These are phyloP conservation scores for Echinarachnius parma DNA, from an alignment of 53 echinoderm and acorn worm species.

Conservation along the genomic window DNA sequence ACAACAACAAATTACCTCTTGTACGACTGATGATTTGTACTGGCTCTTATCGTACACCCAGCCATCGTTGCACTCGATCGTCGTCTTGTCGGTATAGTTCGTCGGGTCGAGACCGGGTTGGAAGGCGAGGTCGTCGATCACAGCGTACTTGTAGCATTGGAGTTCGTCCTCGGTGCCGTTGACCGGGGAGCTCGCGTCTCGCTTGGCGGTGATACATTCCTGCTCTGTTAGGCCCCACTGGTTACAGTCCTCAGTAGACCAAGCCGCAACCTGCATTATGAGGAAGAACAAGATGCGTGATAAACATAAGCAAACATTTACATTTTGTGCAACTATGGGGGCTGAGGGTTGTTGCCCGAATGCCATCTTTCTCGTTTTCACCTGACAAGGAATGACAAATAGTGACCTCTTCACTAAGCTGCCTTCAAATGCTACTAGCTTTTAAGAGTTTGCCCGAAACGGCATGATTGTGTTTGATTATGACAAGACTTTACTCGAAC, in stretches of 20 bases:
- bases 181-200: conserved; percentile 21
- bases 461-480: too few relatives aligned
- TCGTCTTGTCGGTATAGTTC: background rate
- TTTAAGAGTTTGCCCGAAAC: too few relatives aligned
- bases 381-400: too few relatives aligned
- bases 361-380: too few relatives aligned
- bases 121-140: conserved; percentile 7
- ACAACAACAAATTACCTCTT: too few relatives aligned
- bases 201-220: conserved; percentile 7
- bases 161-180: background rate
- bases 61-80: conserved; percentile 26
- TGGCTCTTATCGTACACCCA: conserved; percentile 41
- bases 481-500: too few relatives aligned
- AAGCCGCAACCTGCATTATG: conserved; percentile 23
- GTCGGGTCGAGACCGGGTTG: conserved; percentile 15
- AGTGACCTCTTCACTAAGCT: too few relatives aligned
- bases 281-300: too few relatives aligned
- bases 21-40: conserved; percentile 29
- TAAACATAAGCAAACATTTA: too few relatives aligned
- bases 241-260: conserved; percentile 1
- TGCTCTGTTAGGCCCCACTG: background rate
- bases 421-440: too few relatives aligned
- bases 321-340: too few relatives aligned
- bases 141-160: conserved; percentile 17
- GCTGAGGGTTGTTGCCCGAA: too few relatives aligned